phyloP scores from a whole-genome alignment of 2,113 vertebrate species.

The Talpa occidentalis region DNA sequence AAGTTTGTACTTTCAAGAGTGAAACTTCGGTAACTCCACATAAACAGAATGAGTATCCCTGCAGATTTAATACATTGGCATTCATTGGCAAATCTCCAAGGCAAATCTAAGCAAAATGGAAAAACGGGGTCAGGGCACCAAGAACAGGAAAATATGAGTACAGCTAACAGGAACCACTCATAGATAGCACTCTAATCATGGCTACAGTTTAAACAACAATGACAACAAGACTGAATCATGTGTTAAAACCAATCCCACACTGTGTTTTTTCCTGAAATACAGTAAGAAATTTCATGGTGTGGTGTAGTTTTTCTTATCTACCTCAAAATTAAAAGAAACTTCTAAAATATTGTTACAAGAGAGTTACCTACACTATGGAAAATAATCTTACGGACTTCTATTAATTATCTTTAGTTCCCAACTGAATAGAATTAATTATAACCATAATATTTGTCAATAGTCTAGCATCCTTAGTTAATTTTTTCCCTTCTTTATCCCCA shows the following conservation, averaged over 20 bases:
- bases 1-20: conserved; percentile 35
- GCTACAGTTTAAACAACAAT: not conserved
- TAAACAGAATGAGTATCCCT: not conserved
- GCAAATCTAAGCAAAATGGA: not conserved
- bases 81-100: not conserved
- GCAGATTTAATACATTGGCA: not conserved
- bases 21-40: not conserved
- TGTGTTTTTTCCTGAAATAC: not conserved
- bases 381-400: not conserved
- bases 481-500: not conserved
- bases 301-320: not conserved
- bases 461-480: not conserved
- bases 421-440: not conserved
- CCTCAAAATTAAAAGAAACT: not conserved
- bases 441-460: not conserved
- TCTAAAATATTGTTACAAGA: not conserved
- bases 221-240: not conserved
- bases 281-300: not conserved
- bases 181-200: too few relatives aligned
- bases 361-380: not conserved
- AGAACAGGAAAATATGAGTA: not conserved
- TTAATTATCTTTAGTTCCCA: not conserved
- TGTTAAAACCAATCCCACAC: not conserved
- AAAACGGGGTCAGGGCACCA: conserved; percentile 37
- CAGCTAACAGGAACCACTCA: not conserved